Evolutionary conservation across 2,888 invertebrate genomes (phyloP).

Genomic region (Drosophila antonietae): DNA sequence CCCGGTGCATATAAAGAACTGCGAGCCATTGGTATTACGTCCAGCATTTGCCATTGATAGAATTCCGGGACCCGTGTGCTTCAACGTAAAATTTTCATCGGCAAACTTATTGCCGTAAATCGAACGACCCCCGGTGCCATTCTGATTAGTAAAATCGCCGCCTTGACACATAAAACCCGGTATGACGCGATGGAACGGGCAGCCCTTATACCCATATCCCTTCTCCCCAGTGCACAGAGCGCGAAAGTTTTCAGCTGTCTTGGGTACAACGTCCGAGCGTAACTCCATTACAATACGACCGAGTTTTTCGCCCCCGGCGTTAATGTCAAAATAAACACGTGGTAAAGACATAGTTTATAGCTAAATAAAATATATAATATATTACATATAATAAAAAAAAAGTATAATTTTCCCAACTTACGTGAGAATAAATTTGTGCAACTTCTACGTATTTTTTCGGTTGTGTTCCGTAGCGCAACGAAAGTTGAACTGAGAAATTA

Average conservation of each 20-base stretch:
- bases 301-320: slow-evolving; percentile 38
- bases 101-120: slow-evolving; percentile 98
- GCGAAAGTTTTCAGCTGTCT: slow-evolving; percentile 98
- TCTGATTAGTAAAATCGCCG: slow-evolving; percentile 97
- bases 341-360: slow-evolving; percentile 31
- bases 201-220: slow-evolving; percentile 96
- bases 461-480: not conserved
- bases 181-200: slow-evolving; percentile 97
- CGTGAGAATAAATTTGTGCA: not conserved
- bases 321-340: slow-evolving; percentile 50
- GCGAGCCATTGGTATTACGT: slow-evolving; percentile 97
- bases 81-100: slow-evolving; percentile 97
- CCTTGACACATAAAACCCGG: slow-evolving; percentile 99
- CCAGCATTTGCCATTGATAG: slow-evolving; percentile 99
- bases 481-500: slow-evolving; percentile 1
- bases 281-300: slow-evolving; percentile 86
- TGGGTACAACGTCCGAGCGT: slow-evolving; percentile 94
- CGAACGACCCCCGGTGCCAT: slow-evolving; percentile 97
- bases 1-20: slow-evolving; percentile 97
- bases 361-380: not conserved
- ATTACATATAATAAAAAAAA: not conserved
- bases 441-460: not conserved
- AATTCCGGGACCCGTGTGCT: slow-evolving; percentile 95
- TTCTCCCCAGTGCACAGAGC: slow-evolving; percentile 97
- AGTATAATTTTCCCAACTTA: not conserved